phyloP scores from a whole-genome alignment of 2,888 invertebrate species.

The Spodoptera exigua region DNA sequence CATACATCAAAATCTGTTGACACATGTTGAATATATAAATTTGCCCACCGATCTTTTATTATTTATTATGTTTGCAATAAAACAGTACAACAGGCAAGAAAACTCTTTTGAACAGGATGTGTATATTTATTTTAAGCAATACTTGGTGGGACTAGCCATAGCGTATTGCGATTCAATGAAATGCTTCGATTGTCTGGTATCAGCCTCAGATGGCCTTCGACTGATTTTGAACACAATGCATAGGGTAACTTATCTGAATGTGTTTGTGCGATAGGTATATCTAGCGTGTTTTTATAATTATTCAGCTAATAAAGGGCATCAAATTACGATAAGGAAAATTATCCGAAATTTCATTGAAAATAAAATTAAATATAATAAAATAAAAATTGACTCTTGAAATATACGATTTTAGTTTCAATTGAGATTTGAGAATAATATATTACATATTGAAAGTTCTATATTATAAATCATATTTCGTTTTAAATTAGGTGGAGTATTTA shows the following conservation, averaged over 20 bases:
- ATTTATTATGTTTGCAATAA: conserved; percentile 57
- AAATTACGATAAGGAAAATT: conserved; percentile 21
- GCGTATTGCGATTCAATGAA: conserved; percentile 32
- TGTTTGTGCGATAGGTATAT: conserved; percentile 26
- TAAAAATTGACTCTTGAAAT: too few species aligned
- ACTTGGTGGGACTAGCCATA: conserved; percentile 59
- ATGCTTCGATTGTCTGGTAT: conserved; percentile 41
- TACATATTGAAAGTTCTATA: too few species aligned
- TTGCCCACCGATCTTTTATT: conserved; percentile 74
- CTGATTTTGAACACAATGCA: conserved; percentile 61
- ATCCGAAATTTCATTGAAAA: conserved; percentile 6
- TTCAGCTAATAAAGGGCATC: conserved; percentile 20
- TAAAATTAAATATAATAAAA: too few species aligned
- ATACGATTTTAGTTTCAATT: too few species aligned
- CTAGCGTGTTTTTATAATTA: conserved; percentile 11
- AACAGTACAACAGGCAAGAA: conserved; percentile 60
- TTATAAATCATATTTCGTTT: too few species aligned
- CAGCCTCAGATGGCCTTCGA: conserved; percentile 57
- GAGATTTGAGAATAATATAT: too few species aligned
- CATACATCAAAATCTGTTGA: conserved; percentile 62
- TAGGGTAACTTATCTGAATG: conserved; percentile 32
- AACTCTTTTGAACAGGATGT: conserved; percentile 27
- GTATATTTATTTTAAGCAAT: conserved; percentile 49
- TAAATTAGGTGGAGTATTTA: too few species aligned
- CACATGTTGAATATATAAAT: conserved; percentile 62